Evolutionary conservation across 2,888 invertebrate species (phyloP).

Genomic region (Caenorhabditis imperialis): DNA sequence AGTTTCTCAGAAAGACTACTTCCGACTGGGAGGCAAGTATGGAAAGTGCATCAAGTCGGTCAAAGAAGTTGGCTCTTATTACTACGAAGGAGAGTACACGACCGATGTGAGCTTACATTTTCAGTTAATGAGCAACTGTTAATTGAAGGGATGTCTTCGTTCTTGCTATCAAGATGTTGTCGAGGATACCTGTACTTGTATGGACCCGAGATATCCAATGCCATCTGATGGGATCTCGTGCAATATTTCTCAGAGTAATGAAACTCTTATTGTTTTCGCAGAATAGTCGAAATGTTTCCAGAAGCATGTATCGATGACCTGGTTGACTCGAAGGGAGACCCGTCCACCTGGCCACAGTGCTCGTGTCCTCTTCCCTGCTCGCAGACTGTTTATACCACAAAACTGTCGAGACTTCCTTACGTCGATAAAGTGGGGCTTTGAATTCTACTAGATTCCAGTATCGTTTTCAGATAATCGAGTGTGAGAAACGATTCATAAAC

Average conservation of each 20-base stretch:
- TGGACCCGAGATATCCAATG: constrained; percentile 69
- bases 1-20: constrained; percentile 51
- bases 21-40: constrained; percentile 62
- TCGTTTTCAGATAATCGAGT: constrained; percentile 18
- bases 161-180: constrained; percentile 66
- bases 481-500: constrained; percentile 12
- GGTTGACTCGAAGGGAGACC: constrained; percentile 48
- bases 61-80: constrained; percentile 62
- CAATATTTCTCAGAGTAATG: constrained; percentile 52
- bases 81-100: constrained; percentile 65
- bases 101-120: constrained; percentile 57
- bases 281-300: constrained; percentile 3
- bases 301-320: constrained; percentile 54
- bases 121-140: neutral
- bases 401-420: constrained; percentile 39
- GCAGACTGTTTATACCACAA: constrained; percentile 40
- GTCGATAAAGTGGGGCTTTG: constrained; percentile 10
- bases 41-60: constrained; percentile 59
- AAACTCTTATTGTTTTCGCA: neutral
- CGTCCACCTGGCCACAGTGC: constrained; percentile 54
- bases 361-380: constrained; percentile 48
- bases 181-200: constrained; percentile 56
- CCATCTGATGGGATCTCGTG: constrained; percentile 46
- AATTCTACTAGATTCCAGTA: neutral
- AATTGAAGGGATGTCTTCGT: constrained; percentile 62